phyloP scores from a whole-genome alignment of 64 coral and sea anemone genomes.

The Dendrophyllia cribrosa region DNA sequence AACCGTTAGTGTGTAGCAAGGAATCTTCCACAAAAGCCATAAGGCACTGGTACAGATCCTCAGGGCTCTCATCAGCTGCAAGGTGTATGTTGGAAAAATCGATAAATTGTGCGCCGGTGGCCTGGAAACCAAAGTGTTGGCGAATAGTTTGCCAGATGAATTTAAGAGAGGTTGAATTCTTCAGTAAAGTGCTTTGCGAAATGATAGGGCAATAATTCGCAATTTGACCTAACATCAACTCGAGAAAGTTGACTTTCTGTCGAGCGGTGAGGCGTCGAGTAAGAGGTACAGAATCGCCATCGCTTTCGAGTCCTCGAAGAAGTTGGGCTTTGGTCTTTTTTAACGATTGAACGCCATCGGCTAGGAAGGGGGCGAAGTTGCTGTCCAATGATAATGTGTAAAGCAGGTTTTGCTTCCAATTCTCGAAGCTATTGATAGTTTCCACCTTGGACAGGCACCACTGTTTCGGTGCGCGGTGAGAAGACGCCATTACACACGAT shows the following conservation, averaged over 20 bases:
- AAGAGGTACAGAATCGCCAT: slow-evolving; percentile 7
- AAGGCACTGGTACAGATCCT: slow-evolving; percentile 37
- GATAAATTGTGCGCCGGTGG: slow-evolving; percentile 46
- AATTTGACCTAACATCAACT: slow-evolving; percentile 56
- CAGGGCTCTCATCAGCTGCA: slow-evolving; percentile 36
- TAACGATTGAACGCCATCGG: background rate
- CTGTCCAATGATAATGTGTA: slow-evolving; percentile 55
- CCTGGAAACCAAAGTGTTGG: slow-evolving; percentile 59
- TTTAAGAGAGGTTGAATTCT: slow-evolving; percentile 44
- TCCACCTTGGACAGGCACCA: slow-evolving; percentile 51
- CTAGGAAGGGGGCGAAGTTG: slow-evolving; percentile 46
- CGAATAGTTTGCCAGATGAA: slow-evolving; percentile 39
- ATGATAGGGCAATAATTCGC: slow-evolving; percentile 68
- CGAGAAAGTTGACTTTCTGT: slow-evolving; percentile 33
- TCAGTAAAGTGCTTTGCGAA: slow-evolving; percentile 22
- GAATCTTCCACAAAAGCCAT: slow-evolving; percentile 55
- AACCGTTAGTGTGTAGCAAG: slow-evolving; percentile 1
- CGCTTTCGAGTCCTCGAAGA: background rate
- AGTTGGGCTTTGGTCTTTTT: slow-evolving; percentile 46
- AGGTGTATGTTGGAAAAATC: slow-evolving; percentile 64
- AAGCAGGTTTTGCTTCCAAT: slow-evolving; percentile 58
- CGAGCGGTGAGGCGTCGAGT: slow-evolving; percentile 26
- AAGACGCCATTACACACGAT: slow-evolving; percentile 21
- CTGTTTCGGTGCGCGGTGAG: slow-evolving; percentile 57
- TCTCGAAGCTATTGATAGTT: slow-evolving; percentile 63